Evolutionary conservation across 2,888 invertebrate species (phyloP).

Genomic region (Allophyes oxyacanthae): DNA sequence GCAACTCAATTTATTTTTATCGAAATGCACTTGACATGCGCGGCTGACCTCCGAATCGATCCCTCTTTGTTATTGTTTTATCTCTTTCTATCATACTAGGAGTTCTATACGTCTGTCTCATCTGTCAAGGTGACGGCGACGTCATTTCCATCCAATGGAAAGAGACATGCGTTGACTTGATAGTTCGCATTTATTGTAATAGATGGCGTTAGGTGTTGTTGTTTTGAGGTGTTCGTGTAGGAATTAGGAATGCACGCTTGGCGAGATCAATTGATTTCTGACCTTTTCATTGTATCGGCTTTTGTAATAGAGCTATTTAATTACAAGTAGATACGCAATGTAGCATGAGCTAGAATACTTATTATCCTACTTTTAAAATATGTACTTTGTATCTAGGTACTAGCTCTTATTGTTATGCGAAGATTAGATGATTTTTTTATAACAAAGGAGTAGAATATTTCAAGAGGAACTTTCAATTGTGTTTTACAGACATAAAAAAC

Average conservation of each 20-base stretch:
- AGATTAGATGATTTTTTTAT: too few relatives aligned
- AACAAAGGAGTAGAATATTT: too few relatives aligned
- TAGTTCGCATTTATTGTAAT: constrained; percentile 65
- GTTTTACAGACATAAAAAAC: too few relatives aligned
- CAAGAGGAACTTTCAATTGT: too few relatives aligned
- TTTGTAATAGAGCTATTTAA: constrained; percentile 41
- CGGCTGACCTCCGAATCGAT: constrained; percentile 86
- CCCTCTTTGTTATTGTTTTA: constrained; percentile 82
- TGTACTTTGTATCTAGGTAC: background rate
- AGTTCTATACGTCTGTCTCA: constrained; percentile 55
- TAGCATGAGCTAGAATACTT: constrained; percentile 34
- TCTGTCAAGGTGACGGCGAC: constrained; percentile 65
- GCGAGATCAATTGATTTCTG: constrained; percentile 49
- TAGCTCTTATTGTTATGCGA: too few relatives aligned
- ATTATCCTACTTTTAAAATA: constrained; percentile 22
- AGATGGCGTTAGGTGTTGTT: constrained; percentile 77
- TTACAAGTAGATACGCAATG: constrained; percentile 37
- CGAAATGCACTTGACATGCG: constrained; percentile 83
- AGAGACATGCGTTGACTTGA: constrained; percentile 48
- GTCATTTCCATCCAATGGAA: constrained; percentile 69
- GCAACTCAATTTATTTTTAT: constrained; percentile 71
- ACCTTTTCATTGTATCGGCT: constrained; percentile 50
- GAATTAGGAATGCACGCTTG: constrained; percentile 40
- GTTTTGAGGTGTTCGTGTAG: constrained; percentile 18
- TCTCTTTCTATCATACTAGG: constrained; percentile 64